Percentiles rank a stretch among this genome's conserved stretches.
These are phyloP conservation scores for Himalopsyche anomala DNA, from an alignment of 2,888 invertebrate genomes.

Conservation along the genomic window DNA sequence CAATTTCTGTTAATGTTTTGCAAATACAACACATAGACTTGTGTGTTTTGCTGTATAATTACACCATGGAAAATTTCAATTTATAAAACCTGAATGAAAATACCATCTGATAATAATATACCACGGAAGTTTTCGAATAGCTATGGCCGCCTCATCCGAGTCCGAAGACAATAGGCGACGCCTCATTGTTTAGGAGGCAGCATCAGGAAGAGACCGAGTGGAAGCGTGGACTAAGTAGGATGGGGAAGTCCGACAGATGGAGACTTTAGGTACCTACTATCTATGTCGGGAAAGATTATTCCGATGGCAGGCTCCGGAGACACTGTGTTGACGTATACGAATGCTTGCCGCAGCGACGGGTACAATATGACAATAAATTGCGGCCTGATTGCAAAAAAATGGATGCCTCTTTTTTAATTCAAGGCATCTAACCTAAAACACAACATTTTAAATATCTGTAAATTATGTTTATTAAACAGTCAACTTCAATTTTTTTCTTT, in stretches of 20 bases:
- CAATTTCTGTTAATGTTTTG: too few relatives aligned
- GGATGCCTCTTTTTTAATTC: background rate
- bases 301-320: background rate
- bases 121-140: constrained; percentile 25
- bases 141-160: constrained; percentile 47
- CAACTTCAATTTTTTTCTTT: too few relatives aligned
- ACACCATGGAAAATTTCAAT: too few relatives aligned
- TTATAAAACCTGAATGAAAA: too few relatives aligned
- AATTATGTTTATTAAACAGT: too few relatives aligned
- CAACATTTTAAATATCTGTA: too few relatives aligned
- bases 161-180: constrained; percentile 59
- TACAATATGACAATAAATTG: constrained; percentile 16
- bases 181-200: constrained; percentile 55
- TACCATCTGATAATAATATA: background rate
- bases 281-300: constrained; percentile 47
- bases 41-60: too few relatives aligned
- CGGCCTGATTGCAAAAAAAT: background rate
- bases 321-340: background rate
- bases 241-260: constrained; percentile 37
- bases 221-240: constrained; percentile 2
- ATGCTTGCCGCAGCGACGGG: background rate
- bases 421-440: too few relatives aligned
- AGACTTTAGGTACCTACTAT: constrained; percentile 8
- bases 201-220: constrained; percentile 27
- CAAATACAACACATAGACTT: too few relatives aligned